Evolutionary conservation across 1,140 invertebrate genomes (phyloP), one percentile per base, ranked within the genome.

Genomic region (Drosophila baimaii): DNA sequence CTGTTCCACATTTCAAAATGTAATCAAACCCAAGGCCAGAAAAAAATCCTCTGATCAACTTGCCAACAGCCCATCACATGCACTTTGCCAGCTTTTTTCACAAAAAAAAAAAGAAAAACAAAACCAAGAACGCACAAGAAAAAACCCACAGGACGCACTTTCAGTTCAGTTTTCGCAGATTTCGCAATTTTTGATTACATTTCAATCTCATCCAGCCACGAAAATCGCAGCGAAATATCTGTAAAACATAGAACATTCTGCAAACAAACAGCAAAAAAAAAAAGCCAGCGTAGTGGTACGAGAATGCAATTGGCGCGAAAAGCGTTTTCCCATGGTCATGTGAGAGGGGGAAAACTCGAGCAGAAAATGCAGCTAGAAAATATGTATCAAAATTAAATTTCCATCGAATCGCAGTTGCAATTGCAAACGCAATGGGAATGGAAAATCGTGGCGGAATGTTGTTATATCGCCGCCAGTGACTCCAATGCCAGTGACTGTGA

Each of bases 301-400:
- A 75, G 68, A 83, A 71, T 54, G 31, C 31, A 54, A 64, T 57
- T 55, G 74, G 59, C 47, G 52, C 21, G 58, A 69, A 71, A 83
- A 71, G 64, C 64, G 35, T 52, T 77, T 59, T 29, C 44, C 54
- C 51, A 44, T 15, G 43, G 41, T 23, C 13, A n/a, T n/a, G n/a
- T n/a, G n/a, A 9, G 12, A 2, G 35, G 33, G 19, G 1, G 10
- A 21, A 43, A 17, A 13, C 3, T 25, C 9, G 29, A 17, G 37
- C 23, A 25, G 25, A 49, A 58, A 63, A 59, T 65, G 29, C 51
- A 57, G 49, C 64, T 63, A 31, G 71, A 77, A 81, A 77, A 79
- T 79, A 77, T 88, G 59, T 82, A 80, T 79, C 72, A 62, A 89
- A 88, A 88, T 88, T 83, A 77, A 80, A 83, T 89, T 88, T 77